These are phyloP conservation scores for Drosophila nigricruria DNA, from an alignment of 2,888 invertebrate genomes.

Conservation along the genomic window DNA sequence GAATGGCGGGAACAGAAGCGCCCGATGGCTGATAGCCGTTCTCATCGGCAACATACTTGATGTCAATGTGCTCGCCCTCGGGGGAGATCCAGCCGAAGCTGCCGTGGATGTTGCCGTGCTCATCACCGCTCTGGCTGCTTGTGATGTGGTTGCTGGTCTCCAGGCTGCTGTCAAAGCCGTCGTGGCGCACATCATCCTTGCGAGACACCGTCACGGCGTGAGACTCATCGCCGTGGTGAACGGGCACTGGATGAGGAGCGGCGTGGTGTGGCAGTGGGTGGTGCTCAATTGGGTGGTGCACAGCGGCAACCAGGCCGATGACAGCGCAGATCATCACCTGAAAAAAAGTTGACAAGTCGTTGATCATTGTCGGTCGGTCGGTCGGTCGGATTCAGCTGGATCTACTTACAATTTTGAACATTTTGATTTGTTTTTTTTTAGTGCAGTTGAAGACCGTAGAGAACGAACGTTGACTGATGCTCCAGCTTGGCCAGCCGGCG, in stretches of 20 bases:
- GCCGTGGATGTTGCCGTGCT: conserved; percentile 78
- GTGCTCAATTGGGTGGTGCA: conserved; percentile 28
- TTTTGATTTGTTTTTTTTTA: conserved; percentile 38
- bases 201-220: conserved; percentile 38
- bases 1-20: conserved; percentile 31
- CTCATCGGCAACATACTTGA: conserved; percentile 80
- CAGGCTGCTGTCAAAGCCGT: conserved; percentile 75
- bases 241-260: conserved; percentile 27
- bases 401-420: conserved; percentile 71
- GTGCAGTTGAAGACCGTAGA: conserved; percentile 37
- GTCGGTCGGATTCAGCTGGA: neutral
- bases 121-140: conserved; percentile 70
- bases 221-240: conserved; percentile 32
- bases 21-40: conserved; percentile 76
- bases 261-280: conserved; percentile 35
- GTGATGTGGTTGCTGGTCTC: conserved; percentile 73
- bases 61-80: conserved; percentile 73
- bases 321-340: conserved; percentile 69
- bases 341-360: neutral
- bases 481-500: conserved; percentile 6
- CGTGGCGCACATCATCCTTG: conserved; percentile 65
- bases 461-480: conserved; percentile 55
- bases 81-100: conserved; percentile 75
- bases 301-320: conserved; percentile 60
- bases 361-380: neutral